A percentile compares a stretch with the other conserved stretches of the same genome.
Evolutionary conservation across 1,140 invertebrate species (phyloP).

Genomic region (Bathynomus jamesi): DNA sequence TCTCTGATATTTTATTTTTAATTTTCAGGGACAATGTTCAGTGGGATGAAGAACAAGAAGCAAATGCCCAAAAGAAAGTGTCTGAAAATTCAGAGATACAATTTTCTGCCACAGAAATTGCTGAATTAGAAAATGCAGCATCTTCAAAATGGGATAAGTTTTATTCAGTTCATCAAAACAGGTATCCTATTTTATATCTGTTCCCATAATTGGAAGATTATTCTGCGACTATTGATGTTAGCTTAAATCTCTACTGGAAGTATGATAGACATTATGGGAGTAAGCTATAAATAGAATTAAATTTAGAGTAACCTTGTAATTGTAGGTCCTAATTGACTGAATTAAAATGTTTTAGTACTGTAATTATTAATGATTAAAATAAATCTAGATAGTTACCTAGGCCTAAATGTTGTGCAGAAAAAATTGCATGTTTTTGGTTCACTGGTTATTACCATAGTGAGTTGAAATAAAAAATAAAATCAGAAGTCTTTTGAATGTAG

Average conservation of each 20-base stretch:
- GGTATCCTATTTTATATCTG: not conserved
- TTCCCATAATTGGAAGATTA: not conserved
- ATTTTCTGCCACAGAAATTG: not conserved
- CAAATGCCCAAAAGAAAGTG: not conserved
- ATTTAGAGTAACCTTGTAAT: not conserved
- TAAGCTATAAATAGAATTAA: not conserved
- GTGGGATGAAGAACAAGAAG: slow-evolving; percentile 12
- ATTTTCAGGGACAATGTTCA: slow-evolving; percentile 10
- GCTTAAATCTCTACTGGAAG: not conserved
- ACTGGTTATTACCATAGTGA: no score
- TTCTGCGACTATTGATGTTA: not conserved
- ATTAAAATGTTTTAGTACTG: not conserved
- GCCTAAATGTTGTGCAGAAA: no score
- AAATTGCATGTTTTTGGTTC: no score
- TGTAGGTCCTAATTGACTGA: not conserved
- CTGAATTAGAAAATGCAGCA: slow-evolving; percentile 3
- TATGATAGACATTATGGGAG: not conserved
- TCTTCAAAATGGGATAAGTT: slow-evolving; percentile 14
- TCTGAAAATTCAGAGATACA: slow-evolving; percentile 7
- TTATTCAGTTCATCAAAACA: slow-evolving; percentile 14
- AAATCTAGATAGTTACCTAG: no score
- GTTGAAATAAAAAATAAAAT: no score
- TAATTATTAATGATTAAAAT: no score
- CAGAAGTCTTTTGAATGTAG: no score
- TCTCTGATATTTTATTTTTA: no score